phyloP scores from a whole-genome alignment of 2,888 invertebrate species.

The Gortyna flavago region DNA sequence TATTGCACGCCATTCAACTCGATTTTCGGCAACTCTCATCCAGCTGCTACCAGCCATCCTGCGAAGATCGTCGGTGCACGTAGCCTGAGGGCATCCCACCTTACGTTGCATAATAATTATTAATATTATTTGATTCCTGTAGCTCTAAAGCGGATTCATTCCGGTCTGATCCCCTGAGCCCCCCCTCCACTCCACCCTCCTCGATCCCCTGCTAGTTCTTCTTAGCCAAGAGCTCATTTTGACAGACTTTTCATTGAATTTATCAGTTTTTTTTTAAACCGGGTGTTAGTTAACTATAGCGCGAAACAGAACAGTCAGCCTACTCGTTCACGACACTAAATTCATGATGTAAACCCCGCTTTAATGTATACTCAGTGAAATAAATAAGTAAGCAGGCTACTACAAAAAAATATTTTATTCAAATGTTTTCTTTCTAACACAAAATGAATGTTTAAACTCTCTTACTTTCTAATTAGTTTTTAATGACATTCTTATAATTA shows the following conservation, averaged over 20 bases:
- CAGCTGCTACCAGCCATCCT: too few relatives aligned
- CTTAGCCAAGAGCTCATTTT: not conserved
- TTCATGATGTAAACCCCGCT: not conserved
- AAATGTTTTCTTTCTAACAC: slow-evolving; percentile 12
- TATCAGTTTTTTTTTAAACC: not conserved
- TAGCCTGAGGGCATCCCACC: too few relatives aligned
- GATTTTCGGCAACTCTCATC: too few relatives aligned
- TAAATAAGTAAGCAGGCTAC: not conserved
- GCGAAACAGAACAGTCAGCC: not conserved
- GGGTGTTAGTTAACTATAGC: not conserved
- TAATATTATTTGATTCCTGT: too few relatives aligned
- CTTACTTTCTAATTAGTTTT: slow-evolving; percentile 36
- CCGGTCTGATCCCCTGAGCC: too few relatives aligned
- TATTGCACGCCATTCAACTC: too few relatives aligned
- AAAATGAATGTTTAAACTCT: slow-evolving; percentile 10
- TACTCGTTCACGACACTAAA: not conserved
- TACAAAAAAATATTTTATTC: not conserved
- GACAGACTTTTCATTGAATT: not conserved
- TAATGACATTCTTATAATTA: slow-evolving; percentile 29
- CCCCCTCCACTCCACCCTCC: too few relatives aligned
- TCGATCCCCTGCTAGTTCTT: too few relatives aligned
- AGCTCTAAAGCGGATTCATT: too few relatives aligned
- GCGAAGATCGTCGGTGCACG: too few relatives aligned
- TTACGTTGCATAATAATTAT: not conserved
- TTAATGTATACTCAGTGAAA: not conserved